These are phyloP conservation scores for Pachypanchax playfairii DNA, from an alignment of 2,113 vertebrate species.

Conservation along the genomic window DNA sequence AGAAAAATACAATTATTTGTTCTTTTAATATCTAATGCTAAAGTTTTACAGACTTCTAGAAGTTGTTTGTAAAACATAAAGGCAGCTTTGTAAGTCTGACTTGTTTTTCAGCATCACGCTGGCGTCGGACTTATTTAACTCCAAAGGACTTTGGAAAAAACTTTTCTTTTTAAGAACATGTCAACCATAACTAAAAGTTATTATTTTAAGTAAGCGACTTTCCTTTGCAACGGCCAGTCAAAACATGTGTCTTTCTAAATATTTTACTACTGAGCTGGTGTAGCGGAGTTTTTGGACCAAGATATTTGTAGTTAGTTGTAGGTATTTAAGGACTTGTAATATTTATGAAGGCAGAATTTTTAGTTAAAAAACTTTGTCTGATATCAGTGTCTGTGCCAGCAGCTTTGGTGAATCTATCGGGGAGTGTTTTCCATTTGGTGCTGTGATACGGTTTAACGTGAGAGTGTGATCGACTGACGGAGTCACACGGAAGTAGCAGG, in stretches of 20 bases:
- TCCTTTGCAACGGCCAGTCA: constrained; percentile 28
- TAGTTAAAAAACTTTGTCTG: no score
- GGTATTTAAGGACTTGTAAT: constrained; percentile 24
- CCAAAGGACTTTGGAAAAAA: constrained; percentile 46
- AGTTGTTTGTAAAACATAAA: constrained; percentile 38
- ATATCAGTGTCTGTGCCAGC: neutral
- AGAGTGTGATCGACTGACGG: constrained; percentile 24
- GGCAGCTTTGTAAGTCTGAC: constrained; percentile 30
- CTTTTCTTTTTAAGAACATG: constrained; percentile 37
- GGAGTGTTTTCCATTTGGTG: constrained; percentile 51
- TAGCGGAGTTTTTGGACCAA: constrained; percentile 4
- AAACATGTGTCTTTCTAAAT: constrained; percentile 25
- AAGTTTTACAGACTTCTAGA: constrained; percentile 13
- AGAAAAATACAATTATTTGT: neutral
- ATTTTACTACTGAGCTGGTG: constrained; percentile 18
- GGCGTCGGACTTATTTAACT: constrained; percentile 40
- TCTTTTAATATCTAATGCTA: constrained; percentile 8
- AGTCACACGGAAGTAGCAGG: constrained; percentile 48
- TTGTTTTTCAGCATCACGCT: constrained; percentile 42
- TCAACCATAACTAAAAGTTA: constrained; percentile 24
- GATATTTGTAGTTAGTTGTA: constrained; percentile 12
- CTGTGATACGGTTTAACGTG: constrained; percentile 34
- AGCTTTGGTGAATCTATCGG: constrained; percentile 28
- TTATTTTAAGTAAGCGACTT: constrained; percentile 48
- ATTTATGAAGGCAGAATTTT: constrained; percentile 2